A percentile compares a stretch with the other conserved stretches of the same genome.
These are phyloP conservation scores for Platycercus adscitus DNA, from an alignment of 2,113 vertebrate species.

Conservation along the genomic window DNA sequence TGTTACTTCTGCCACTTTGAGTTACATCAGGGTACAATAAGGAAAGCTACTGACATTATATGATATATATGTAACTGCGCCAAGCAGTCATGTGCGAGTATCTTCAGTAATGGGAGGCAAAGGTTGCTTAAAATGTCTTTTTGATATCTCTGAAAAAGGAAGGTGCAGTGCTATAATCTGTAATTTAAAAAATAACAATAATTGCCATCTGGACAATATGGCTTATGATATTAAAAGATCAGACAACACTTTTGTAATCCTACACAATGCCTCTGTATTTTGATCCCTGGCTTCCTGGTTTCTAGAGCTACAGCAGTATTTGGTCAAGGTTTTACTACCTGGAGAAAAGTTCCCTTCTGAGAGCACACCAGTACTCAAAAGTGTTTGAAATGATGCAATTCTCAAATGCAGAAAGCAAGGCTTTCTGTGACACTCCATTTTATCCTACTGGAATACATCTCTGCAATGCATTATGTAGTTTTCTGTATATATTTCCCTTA, in stretches of 20 bases:
- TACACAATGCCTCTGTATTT: neutral
- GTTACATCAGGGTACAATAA: slow-evolving; percentile 1
- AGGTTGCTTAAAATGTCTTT: neutral
- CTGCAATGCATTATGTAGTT: neutral
- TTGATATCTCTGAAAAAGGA: neutral
- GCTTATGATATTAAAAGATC: neutral
- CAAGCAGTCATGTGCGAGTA: neutral
- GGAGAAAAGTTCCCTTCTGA: neutral
- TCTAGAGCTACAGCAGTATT: neutral
- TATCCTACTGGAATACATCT: neutral
- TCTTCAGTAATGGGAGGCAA: neutral
- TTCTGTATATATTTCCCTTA: neutral
- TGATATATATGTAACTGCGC: neutral
- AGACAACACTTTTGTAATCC: neutral
- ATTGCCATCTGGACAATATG: neutral
- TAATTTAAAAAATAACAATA: neutral
- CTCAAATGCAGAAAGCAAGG: neutral
- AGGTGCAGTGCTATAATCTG: neutral
- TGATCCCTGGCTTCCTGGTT: neutral
- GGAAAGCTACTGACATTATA: neutral
- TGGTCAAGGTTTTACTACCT: neutral
- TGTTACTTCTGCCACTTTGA: slow-evolving; percentile 6
- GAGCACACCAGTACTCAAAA: neutral
- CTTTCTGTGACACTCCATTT: neutral
- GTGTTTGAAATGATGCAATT: neutral